A percentile compares a stretch with the other conserved stretches of the same genome.
Evolutionary conservation across 1,140 invertebrate species (phyloP).

Genomic region (Drosophila funebris): DNA sequence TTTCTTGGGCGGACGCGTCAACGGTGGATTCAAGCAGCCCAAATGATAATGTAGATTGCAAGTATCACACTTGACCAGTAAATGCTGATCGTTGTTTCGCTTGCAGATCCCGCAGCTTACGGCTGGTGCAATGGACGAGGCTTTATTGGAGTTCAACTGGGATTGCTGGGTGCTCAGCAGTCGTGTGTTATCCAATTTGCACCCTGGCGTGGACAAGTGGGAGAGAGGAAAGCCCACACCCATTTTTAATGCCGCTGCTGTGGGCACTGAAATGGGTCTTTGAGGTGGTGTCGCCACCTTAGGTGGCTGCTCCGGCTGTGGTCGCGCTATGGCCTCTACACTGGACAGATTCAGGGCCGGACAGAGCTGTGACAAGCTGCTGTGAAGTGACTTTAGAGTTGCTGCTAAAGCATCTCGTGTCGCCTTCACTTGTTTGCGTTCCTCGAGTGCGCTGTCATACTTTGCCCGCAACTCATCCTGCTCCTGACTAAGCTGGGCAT

Average conservation of each 20-base stretch:
- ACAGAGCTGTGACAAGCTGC: constrained; percentile 74
- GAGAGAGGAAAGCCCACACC: constrained; percentile 91
- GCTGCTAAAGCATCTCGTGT: constrained; percentile 33
- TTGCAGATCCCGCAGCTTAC: constrained; percentile 90
- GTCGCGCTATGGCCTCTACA: constrained; percentile 83
- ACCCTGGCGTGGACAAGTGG: constrained; percentile 85
- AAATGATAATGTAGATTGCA: constrained; percentile 97
- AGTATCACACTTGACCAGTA: constrained; percentile 96
- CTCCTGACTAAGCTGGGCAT: constrained; percentile 88
- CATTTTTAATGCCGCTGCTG: constrained; percentile 92
- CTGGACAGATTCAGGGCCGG: constrained; percentile 86
- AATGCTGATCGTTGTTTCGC: constrained; percentile 91
- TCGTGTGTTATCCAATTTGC: constrained; percentile 85
- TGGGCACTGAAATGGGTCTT: constrained; percentile 88
- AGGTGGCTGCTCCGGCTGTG: constrained; percentile 48
- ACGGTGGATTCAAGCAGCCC: constrained; percentile 95
- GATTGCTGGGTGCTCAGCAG: constrained; percentile 85
- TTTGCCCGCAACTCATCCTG: constrained; percentile 89
- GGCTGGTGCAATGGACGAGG: constrained; percentile 48
- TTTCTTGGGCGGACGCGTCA: constrained; percentile 96
- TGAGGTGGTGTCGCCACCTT: constrained; percentile 70
- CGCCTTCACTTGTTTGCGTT: constrained; percentile 58
- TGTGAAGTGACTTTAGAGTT: constrained; percentile 42
- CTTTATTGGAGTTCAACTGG: constrained; percentile 28
- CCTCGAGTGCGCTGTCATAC: constrained; percentile 89